Percentiles rank a stretch among this genome's conserved stretches.
phyloP scores from a whole-genome alignment of 2,113 vertebrate genomes.

The Alaudala cheleensis region DNA sequence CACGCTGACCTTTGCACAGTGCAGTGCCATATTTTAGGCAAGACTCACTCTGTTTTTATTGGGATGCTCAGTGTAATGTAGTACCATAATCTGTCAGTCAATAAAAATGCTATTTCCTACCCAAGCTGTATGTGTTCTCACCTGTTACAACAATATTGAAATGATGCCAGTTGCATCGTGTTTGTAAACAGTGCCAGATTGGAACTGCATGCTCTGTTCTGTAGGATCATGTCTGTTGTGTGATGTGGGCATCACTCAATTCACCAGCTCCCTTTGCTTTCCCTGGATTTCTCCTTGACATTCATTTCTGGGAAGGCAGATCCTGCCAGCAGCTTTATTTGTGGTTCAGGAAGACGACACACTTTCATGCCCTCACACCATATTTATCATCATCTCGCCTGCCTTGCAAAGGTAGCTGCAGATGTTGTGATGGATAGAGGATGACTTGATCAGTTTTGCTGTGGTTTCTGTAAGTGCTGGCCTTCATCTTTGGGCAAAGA shows the following conservation, averaged over 20 bases:
- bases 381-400: background rate
- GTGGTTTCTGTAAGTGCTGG: background rate
- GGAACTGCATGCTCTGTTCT: constrained; percentile 18
- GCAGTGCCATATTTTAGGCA: background rate
- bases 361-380: rapidly evolving
- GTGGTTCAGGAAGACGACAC: background rate
- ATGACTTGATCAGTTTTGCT: background rate
- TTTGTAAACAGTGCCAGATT: constrained; percentile 31
- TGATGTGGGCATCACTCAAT: background rate
- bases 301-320: background rate
- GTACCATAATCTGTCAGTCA: background rate
- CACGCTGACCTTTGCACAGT: background rate
- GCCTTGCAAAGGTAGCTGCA: background rate
- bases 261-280: background rate
- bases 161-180: background rate
- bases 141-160: background rate
- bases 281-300: background rate
- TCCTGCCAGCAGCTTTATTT: background rate
- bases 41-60: background rate
- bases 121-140: background rate
- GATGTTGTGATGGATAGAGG: background rate
- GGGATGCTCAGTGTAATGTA: background rate
- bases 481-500: background rate
- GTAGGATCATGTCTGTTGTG: background rate
- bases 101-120: background rate